A percentile compares a stretch with the other conserved stretches of the same genome.
Conservation (phyloP, 2,797 vertebrate genomes). For the Lepus townsendii region DNA sequence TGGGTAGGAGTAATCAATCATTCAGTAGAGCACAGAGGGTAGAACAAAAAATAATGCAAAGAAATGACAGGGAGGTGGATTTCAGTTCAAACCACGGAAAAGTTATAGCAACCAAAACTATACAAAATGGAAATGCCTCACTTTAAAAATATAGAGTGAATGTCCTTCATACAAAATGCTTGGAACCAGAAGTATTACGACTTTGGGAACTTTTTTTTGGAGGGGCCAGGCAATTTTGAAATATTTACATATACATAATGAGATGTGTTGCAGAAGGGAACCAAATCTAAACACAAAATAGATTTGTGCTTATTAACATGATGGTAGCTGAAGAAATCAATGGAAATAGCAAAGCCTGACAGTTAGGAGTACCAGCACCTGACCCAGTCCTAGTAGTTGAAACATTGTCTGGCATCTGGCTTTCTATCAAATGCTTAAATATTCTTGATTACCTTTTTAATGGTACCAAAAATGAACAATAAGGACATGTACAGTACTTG, state of each 20-base stretch:
- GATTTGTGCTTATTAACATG: too few relatives aligned
- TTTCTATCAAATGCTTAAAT: too few relatives aligned
- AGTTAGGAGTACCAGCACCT: too few relatives aligned
- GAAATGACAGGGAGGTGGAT: background rate
- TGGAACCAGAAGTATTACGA: too few relatives aligned
- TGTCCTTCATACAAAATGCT: background rate
- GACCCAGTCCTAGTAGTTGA: too few relatives aligned
- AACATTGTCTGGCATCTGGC: too few relatives aligned
- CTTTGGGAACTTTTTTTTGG: too few relatives aligned
- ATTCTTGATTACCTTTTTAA: too few relatives aligned
- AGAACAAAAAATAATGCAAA: constrained; percentile 50
- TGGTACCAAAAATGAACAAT: too few relatives aligned
- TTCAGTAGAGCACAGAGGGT: background rate
- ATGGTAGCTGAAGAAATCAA: too few relatives aligned
- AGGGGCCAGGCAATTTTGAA: background rate
- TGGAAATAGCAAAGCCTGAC: too few relatives aligned
- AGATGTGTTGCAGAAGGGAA: background rate
- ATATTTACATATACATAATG: background rate
- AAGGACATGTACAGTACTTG: too few relatives aligned
- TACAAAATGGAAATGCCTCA: background rate
- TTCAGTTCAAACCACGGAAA: background rate
- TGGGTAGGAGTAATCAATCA: background rate
- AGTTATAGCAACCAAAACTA: background rate
- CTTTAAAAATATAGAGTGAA: background rate
- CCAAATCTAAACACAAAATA: background rate